These are phyloP conservation scores for Odontocerum albicorne DNA, from an alignment of 2,888 invertebrate genomes.

Conservation along the genomic window DNA sequence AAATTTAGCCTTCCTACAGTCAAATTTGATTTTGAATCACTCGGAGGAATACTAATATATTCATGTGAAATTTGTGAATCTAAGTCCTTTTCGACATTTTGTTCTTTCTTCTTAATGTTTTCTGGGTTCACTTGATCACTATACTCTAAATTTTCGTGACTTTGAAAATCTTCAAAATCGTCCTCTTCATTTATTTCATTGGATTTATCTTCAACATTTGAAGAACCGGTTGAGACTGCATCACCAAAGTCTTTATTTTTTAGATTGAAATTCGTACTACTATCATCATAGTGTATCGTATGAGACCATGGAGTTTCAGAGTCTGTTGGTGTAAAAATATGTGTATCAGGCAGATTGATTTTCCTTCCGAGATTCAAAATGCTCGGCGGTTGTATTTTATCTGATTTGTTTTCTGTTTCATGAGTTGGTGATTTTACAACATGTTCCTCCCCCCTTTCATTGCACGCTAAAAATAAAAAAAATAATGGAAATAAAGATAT, in stretches of 20 bases:
- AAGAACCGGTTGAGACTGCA: neutral
- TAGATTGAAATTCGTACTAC: slow-evolving; percentile 38
- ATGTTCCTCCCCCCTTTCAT: slow-evolving; percentile 33
- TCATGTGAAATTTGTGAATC: too few species aligned
- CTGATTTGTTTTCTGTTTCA: slow-evolving; percentile 13
- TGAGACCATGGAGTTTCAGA: slow-evolving; percentile 56
- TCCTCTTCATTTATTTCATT: slow-evolving; percentile 6
- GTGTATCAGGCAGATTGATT: slow-evolving; percentile 55
- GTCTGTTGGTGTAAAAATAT: slow-evolving; percentile 57
- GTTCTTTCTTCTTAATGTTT: neutral
- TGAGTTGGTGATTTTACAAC: slow-evolving; percentile 10
- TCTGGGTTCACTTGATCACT: neutral
- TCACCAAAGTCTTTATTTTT: slow-evolving; percentile 5
- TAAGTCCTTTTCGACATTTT: neutral
- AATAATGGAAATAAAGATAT: neutral
- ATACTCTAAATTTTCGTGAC: slow-evolving; percentile 11
- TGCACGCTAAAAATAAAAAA: slow-evolving; percentile 33
- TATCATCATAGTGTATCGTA: slow-evolving; percentile 52
- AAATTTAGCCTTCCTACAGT: neutral
- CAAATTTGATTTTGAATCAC: too few species aligned
- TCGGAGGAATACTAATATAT: too few species aligned
- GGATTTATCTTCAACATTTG: slow-evolving; percentile 5
- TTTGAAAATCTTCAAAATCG: slow-evolving; percentile 34
- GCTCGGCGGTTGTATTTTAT: slow-evolving; percentile 34
- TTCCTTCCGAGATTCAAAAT: slow-evolving; percentile 53